Percentiles rank a stretch among this genome's conserved stretches.
Conservation (phyloP, 2,888 invertebrate genomes). For the Cantharis lateralis region DNA sequence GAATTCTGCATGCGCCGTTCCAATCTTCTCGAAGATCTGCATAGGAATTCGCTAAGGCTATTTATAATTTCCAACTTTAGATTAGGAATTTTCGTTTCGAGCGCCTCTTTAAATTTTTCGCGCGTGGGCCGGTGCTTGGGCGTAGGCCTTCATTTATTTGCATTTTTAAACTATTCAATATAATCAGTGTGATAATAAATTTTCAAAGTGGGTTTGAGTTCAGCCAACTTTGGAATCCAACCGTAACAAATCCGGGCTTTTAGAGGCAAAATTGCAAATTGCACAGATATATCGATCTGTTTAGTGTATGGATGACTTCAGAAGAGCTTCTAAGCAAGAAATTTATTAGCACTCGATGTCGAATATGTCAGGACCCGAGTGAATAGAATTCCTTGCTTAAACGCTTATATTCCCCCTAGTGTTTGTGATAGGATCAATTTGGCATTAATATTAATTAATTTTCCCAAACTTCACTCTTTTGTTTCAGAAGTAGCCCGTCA, state of each 20-base stretch:
- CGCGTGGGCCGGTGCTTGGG: not conserved
- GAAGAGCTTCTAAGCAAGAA: not conserved
- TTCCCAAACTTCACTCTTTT: not conserved
- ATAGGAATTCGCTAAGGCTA: no score
- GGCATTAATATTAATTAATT: not conserved
- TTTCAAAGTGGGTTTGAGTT: not conserved
- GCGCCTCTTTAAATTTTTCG: not conserved
- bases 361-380: not conserved
- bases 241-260: not conserved
- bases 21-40: no score
- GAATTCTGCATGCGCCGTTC: no score
- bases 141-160: not conserved
- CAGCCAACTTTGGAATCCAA: not conserved
- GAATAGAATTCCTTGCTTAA: not conserved
- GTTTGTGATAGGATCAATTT: not conserved
- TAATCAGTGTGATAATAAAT: not conserved
- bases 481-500: conserved; percentile 43
- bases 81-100: no score
- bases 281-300: not conserved
- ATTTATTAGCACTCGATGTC: not conserved
- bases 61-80: no score
- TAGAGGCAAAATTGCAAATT: not conserved
- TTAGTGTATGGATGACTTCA: not conserved
- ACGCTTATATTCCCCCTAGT: not conserved
- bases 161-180: not conserved